A percentile compares a stretch with the other conserved stretches of the same genome.
Conservation (phyloP, 2,113 vertebrate species). For the Empidonax traillii region DNA sequence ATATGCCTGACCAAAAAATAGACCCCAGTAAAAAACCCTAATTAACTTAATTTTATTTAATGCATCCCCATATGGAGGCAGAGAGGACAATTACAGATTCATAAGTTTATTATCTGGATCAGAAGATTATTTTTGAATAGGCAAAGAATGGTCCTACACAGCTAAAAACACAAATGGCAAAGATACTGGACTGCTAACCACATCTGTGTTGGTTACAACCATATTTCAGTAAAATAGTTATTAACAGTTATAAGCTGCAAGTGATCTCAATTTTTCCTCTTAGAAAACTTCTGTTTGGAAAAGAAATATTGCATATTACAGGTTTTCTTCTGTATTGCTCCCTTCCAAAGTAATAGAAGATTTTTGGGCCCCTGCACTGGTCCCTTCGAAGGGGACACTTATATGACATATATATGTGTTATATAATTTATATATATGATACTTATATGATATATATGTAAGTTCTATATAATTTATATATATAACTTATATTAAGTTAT, state of each 20-base stretch:
- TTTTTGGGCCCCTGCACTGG: background rate
- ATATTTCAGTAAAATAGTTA: background rate
- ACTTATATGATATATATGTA: too few species aligned
- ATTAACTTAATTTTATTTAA: constrained; percentile 25
- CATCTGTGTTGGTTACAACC: background rate
- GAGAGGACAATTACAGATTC: background rate
- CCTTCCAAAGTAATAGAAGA: background rate
- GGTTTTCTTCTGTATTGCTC: background rate
- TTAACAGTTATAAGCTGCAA: background rate
- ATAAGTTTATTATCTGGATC: background rate
- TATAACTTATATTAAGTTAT: too few species aligned
- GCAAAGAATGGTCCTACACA: background rate
- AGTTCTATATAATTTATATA: too few species aligned
- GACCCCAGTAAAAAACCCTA: background rate
- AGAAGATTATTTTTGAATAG: background rate
- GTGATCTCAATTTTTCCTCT: background rate
- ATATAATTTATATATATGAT: too few species aligned
- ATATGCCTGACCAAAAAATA: background rate
- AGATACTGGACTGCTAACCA: background rate
- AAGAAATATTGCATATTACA: background rate
- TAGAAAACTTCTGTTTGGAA: background rate
- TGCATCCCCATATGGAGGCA: background rate
- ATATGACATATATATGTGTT: too few species aligned
- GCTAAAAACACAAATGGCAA: background rate
- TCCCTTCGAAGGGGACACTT: background rate